These are phyloP conservation scores for Drosophila seguyi DNA, from an alignment of 1,140 invertebrate species.

Conservation along the genomic window DNA sequence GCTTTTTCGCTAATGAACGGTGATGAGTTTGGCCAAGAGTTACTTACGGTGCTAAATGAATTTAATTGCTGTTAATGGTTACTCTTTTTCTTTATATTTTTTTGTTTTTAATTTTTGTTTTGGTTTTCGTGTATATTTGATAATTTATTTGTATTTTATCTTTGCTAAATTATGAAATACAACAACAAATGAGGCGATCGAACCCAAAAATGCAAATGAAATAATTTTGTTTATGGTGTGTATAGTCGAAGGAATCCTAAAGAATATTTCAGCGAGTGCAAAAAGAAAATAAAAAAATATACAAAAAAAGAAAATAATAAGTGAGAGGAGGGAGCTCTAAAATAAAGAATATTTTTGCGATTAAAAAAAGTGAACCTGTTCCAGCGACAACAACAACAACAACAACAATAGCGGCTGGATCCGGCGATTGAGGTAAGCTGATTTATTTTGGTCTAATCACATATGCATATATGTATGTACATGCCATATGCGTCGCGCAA, in stretches of 20 bases:
- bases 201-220: constrained; percentile 42
- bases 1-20: constrained; percentile 15
- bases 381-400: not conserved
- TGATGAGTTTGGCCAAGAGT: constrained; percentile 11
- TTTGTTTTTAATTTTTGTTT: constrained; percentile 23
- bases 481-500: constrained; percentile 20
- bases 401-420: constrained; percentile 3
- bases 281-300: constrained; percentile 9
- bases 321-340: constrained; percentile 1
- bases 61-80: constrained; percentile 30
- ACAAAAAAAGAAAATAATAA: constrained; percentile 1
- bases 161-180: constrained; percentile 50
- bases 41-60: constrained; percentile 21
- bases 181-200: constrained; percentile 16
- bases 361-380: constrained; percentile 53
- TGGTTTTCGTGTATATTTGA: constrained; percentile 12
- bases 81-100: not conserved
- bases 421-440: constrained; percentile 69
- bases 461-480: constrained; percentile 10
- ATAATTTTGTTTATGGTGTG: constrained; percentile 45
- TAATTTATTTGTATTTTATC: constrained; percentile 1
- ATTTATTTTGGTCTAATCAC: constrained; percentile 62
- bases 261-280: constrained; percentile 35
- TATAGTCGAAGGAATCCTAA: constrained; percentile 21
- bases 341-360: constrained; percentile 19